Base-by-base conservation (phyloP, 2,797 vertebrate species). In the Miichthys miiuy region DNA sequence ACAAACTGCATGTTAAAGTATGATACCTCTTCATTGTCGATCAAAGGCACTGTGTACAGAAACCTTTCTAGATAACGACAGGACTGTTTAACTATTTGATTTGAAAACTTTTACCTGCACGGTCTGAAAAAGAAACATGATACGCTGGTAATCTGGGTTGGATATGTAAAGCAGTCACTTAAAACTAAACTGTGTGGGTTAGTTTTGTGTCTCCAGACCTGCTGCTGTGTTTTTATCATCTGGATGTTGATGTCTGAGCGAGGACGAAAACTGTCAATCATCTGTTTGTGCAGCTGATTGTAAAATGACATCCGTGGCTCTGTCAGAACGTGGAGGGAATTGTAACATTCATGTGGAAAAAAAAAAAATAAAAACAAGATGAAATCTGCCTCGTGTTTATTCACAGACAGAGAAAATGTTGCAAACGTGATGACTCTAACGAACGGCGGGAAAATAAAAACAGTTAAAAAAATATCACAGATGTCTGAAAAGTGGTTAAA, bases 21-120 rank as follows among this genome's bases (percentile, higher is more conserved):
- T 38, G 21, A 58, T 38, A 38, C 48, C 21, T 76, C 17, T 18
- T 57, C 18, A 11, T 68, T 80, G 41, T 75, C 52, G 74, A 81
- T 86, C 79, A 82, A 92, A 91, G 86, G 90, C 89, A 91, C 89
- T 61, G 75, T 66, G 72, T 69, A 75, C 48, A 75, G 20, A 83
- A 65, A 75, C 34, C 58, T 71, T 47, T 50, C 30, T 50, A 54
- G 50, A 41, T 30, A 67, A 73, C 64, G 67, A 75, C 64, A 67
- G 23, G 17, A 67, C 44, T 4, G 42, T 27, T 54, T 38, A 13
- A 16, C 4, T 8, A 12, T 7, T 68, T 67, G 12, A 38, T 58
- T 56, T 47, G 17, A n/a, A 50, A 20, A 72, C 17, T 48, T 60
- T 60, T 50, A 52, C 16, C 48, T 51, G 5, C 18, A 23, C 23